Evolutionary conservation across 2,797 vertebrate genomes (phyloP), one percentile per base, ranked within the genome.

Genomic region (Enteromius unitaeniatus): DNA sequence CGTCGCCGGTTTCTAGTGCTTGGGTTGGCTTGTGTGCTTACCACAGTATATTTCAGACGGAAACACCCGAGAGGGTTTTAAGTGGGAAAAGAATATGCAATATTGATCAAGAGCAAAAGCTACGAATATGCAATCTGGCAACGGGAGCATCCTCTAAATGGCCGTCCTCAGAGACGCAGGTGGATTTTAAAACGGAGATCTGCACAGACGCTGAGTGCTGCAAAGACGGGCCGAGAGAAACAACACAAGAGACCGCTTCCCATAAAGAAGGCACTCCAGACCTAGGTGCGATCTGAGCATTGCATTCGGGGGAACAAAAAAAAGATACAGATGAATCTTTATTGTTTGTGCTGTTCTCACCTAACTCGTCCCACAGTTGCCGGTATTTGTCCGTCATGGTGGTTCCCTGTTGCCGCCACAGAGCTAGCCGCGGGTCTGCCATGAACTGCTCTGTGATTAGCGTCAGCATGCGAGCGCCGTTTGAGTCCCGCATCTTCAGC

Each of bases 341-440:
- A 8, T 11, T 1, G n/a, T 8, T 10, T 3, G 34, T 7, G 8
- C 28, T 21, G 4, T 4, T 60, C 95, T 97, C 95, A 99, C 98
- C 98, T 83, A 99, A 93, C 93, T 99, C 97, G 91, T 99, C 97
- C 97, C 97, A 99, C 91, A 99, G 96, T 90, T 98, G 97, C 90
- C 97, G 95, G 85, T 98, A 99, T 91, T 98, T 98, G 95, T 99
- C 97, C 19, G 97, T 98, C 97, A 99, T 99, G 83, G 96, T 90
- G 81, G 97, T 99, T 94, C 98, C 98, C 95, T 99, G 98, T 91
- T 99, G 98, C 88, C 96, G 96, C 98, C 98, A 99, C 90, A 99
- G 95, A 1, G 95, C 95, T 84, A 99, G 95, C 65, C 97, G 96
- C 74, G 98, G 98, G 92, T 99, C 97, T 55, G 96, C 96, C 97